Evolutionary conservation across 2,113 vertebrate species (phyloP), one percentile per base, ranked within the genome.

Genomic region (Sphaerodactylus townsendi): DNA sequence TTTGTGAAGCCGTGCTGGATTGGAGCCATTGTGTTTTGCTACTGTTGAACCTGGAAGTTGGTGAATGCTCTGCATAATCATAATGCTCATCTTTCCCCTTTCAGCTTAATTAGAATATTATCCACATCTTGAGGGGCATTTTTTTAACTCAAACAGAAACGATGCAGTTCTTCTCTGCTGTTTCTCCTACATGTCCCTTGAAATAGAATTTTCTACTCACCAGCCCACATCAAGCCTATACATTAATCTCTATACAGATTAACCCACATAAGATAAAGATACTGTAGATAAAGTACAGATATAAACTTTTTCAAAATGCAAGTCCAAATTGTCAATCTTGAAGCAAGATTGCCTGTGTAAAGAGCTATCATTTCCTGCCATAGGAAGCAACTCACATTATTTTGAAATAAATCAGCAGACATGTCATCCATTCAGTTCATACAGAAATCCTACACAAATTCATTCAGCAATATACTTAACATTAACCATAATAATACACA

Each of bases 1-100:
- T 75, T 46, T 68, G 86, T 84, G 53, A 91, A 90, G 91, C 25
- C 86, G 48, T 86, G 21, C 41, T 35, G 15, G 79, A 83, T 86
- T 83, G 71, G 56, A 68, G 15, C 39, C 64, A 79, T 33, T 80
- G 19, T 79, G 62, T 86, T 88, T 41, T 41, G 53, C 59, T 73
- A 83, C 62, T 87, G 46, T 78, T 75, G 85, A 30, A 66, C 48
- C 53, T 21, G 19, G 77, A 83, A 77, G 78, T 30, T 35, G 14
- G 33, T 13, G 70, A 66, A 80, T 2, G 23, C 4, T 64, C 8
- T 0, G 65, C 81, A 86, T 1, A 46, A 10, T 62, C 41, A n/a
- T 1, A 35, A 0, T 53, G 7, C 30, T 3, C n/a, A 48, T 62
- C 25, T n/a, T 46, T 17, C 8, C 81, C 81, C 59, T 74, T 48